Percentiles rank a stretch among this genome's conserved stretches.
phyloP scores from a whole-genome alignment of 2,888 invertebrate genomes.

The Sturmia bella region DNA sequence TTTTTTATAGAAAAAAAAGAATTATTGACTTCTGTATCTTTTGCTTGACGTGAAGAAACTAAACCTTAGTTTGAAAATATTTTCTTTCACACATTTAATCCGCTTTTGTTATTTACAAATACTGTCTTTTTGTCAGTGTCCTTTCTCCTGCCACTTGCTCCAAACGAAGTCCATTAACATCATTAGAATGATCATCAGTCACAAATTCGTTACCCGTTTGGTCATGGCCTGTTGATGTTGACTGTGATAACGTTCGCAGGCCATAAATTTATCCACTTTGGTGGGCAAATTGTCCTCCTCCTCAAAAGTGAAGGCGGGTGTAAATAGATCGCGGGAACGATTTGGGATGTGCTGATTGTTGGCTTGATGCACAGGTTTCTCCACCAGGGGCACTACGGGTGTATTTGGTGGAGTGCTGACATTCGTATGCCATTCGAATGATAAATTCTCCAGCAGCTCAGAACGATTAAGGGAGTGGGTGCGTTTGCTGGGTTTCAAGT shows the following conservation, averaged over 20 bases:
- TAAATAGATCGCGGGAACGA: slow-evolving; percentile 50
- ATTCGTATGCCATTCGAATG: slow-evolving; percentile 70
- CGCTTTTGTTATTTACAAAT: slow-evolving; percentile 12
- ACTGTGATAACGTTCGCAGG: slow-evolving; percentile 75
- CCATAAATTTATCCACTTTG: slow-evolving; percentile 75
- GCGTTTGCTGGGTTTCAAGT: slow-evolving; percentile 61
- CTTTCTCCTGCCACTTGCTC: slow-evolving; percentile 14
- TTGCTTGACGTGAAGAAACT: too few species aligned
- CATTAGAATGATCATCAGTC: slow-evolving; percentile 44
- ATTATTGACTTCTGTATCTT: too few species aligned
- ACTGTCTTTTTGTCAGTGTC: not conserved
- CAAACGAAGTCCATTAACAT: slow-evolving; percentile 43
- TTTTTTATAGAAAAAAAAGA: too few species aligned
- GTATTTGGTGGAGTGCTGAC: slow-evolving; percentile 69
- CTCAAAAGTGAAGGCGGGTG: slow-evolving; percentile 57
- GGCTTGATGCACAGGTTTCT: slow-evolving; percentile 26
- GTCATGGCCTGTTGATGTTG: slow-evolving; percentile 62
- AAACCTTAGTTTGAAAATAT: too few species aligned
- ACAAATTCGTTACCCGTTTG: slow-evolving; percentile 60
- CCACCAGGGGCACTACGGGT: slow-evolving; percentile 37
- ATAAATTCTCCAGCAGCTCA: slow-evolving; percentile 41
- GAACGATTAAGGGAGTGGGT: not conserved
- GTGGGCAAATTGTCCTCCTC: slow-evolving; percentile 72
- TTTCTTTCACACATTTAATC: too few species aligned
- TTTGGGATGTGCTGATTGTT: slow-evolving; percentile 22